Base-by-base conservation (phyloP, 2,888 invertebrate genomes). In the Tiliacea aurago region DNA sequence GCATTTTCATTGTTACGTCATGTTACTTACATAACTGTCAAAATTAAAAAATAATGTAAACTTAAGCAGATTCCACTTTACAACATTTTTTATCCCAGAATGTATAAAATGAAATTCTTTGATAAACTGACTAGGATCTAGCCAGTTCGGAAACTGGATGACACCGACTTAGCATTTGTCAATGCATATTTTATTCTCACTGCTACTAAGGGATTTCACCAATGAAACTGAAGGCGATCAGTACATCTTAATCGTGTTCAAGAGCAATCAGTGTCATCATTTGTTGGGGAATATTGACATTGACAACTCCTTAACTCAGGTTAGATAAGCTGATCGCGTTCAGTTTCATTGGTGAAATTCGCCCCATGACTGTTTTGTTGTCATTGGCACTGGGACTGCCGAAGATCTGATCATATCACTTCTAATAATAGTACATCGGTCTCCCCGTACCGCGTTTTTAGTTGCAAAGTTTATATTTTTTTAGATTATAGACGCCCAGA, bases 1-100 rank as follows among this genome's bases (percentile, higher is more conserved):
- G 23, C 45, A 64, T 78, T 73, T 82, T 78, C 47, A 78, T 73
- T 73, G 51, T 69, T 47, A 69, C 43, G 56, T 59, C 18, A 73
- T 51, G 23, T 33, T 43, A 28, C 28, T 3, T 2, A 76, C 59
- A 45, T 67, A 33, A 9, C 61, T 65, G 33, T 20, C 68, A 49
- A 58, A 20, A 28, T 18, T 37, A 15, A 49, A 66, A 66, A 70
- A 47, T 2, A 2, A 15, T 33, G 9, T n/a, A 64, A 13, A 7
- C 28, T 0, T 18, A 28, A 13, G 45, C 4, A 20, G 45, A 63
- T 9, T 45, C 9, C 2, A 62, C 4, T 28, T 13, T 11, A 43
- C 13, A 63, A 33, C 9, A 33, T 47, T 28, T 20, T 2, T n/a
- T 10, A n/a, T 33, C 9, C 20, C 13, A 45, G 63, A 47, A 20